These are phyloP conservation scores for Syngnathus acus DNA, from an alignment of 2,797 vertebrate species.

Conservation along the genomic window DNA sequence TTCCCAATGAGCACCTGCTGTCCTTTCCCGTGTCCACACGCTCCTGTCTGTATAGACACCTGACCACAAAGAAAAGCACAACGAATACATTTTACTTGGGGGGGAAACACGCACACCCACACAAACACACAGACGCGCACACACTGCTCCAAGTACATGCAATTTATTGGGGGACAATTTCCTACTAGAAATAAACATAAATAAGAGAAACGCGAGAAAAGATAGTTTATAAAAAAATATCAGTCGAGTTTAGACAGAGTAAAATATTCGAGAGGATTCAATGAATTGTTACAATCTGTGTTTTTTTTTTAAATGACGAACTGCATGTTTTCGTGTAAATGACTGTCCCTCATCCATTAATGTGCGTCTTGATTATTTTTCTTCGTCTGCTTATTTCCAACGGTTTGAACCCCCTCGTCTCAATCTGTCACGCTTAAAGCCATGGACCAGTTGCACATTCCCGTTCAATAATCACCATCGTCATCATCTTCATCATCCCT, in stretches of 20 bases:
- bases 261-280: not conserved
- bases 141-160: not conserved
- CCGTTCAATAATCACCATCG: constrained; percentile 79
- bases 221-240: not conserved
- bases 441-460: constrained; percentile 80
- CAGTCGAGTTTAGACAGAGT: not conserved
- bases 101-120: not conserved
- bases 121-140: not conserved
- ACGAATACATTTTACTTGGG: not conserved
- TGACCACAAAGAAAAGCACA: not conserved
- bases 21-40: constrained; percentile 40
- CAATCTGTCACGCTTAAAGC: constrained; percentile 87
- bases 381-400: constrained; percentile 68
- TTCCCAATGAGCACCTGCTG: constrained; percentile 50
- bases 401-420: constrained; percentile 73
- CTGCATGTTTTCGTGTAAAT: constrained; percentile 1
- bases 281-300: not conserved
- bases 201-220: not conserved
- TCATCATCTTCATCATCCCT: constrained; percentile 29
- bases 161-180: not conserved
- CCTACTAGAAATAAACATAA: not conserved
- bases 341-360: constrained; percentile 47
- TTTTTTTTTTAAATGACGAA: not conserved
- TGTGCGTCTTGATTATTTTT: constrained; percentile 45
- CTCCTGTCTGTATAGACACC: not conserved